Percentiles rank a stretch among this genome's conserved stretches.
Conservation (phyloP, 2,797 vertebrate species). For the Bovichtus diacanthus region DNA sequence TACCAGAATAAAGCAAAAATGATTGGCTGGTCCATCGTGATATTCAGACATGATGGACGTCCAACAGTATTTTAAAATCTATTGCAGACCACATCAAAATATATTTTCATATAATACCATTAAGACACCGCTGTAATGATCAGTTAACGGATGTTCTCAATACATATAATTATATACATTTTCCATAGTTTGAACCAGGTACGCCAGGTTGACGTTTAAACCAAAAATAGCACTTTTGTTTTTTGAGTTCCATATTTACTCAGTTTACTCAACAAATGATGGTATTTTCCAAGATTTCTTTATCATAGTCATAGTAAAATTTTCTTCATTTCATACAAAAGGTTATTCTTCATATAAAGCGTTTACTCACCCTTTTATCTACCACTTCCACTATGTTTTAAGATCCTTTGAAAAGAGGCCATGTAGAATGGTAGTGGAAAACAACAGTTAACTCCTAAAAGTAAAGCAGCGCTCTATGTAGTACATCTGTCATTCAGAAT, state of each 20-base stretch:
- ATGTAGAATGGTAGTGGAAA: slow-evolving; percentile 8
- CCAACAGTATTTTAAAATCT: not conserved
- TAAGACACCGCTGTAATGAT: not conserved
- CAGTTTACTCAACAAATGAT: not conserved
- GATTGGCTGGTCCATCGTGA: no score
- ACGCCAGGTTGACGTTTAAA: not conserved
- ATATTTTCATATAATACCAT: not conserved
- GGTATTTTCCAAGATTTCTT: not conserved
- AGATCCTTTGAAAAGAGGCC: slow-evolving; percentile 7
- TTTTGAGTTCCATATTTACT: no score
- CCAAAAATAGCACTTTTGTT: no score
- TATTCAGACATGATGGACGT: not conserved
- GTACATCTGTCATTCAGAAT: slow-evolving; percentile 21
- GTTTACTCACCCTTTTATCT: not conserved
- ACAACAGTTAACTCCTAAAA: slow-evolving; percentile 32
- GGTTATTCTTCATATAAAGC: not conserved
- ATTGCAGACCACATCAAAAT: not conserved
- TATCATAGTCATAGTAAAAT: not conserved
- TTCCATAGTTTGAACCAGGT: not conserved
- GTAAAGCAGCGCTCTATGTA: slow-evolving; percentile 3
- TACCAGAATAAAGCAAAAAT: no score
- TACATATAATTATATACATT: not conserved
- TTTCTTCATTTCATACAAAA: not conserved
- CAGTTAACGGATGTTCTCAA: not conserved
- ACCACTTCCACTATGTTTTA: not conserved